Base-by-base conservation (phyloP, 2,888 invertebrate genomes). In the Nymphalis c-album region DNA sequence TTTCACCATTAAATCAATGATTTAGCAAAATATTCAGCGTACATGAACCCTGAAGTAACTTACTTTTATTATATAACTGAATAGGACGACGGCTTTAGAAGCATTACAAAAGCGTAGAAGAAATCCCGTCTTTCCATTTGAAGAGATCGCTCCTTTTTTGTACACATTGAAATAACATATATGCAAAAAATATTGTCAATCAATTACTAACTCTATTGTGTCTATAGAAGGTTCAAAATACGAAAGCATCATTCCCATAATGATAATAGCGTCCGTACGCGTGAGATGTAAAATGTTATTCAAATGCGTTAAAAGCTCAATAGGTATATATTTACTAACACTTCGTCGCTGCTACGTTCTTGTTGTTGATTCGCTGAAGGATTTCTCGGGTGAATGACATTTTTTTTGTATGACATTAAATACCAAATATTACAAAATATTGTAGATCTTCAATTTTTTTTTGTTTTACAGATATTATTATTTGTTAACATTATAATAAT, bases 291-390 rank as follows among this genome's bases (percentile, higher is more conserved):
- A 40, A 61, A 61, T 68, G 64, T 64, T 73, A 74, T 74, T 74
- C 72, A 73, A 73, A 75, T 72, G 69, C 72, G 71, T 63, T 74
- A 73, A 75, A 75, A 74, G 75, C 74, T 68, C 65, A 65, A 72
- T 74, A 57, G 18, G 57, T 40, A 40, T 57, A 67, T 74, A 72
- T 75, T 75, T 75, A 71, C 75, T 69, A 63, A 72, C 72, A 71
- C 71, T 74, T 71, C 60, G 63, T 62, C 47, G 70, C 68, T 72
- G 69, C 70, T 71, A 68, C 69, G 70, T 69, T 53, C 55, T 65
- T 35, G 57, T 63, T 60, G 60, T 65, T 47, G 68, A 65, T 47
- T 50, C 55, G 46, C 13, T 35, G 31, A 46, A 60, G 48, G 61
- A 61, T 31, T 18, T 57, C 18, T 40, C 18, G 22, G 17, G 4